Evolutionary conservation across 2,797 vertebrate genomes (phyloP), one percentile per base, ranked within the genome.

Genomic region (Scolopax bukidnonensis): DNA sequence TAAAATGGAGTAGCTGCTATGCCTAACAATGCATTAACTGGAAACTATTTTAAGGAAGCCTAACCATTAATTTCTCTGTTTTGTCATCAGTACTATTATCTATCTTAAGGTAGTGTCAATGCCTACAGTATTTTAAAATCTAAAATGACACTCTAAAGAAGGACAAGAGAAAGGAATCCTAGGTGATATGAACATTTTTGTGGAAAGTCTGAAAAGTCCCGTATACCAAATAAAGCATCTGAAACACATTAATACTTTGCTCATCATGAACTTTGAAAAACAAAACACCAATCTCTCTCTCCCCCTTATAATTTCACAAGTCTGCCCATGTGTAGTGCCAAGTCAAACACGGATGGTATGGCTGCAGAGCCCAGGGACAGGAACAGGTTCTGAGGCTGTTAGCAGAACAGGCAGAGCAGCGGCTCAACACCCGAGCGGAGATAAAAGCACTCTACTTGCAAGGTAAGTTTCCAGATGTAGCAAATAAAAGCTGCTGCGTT

Each of bases 171-270:
- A 89, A 63, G 16, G 10, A 95, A 88, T 69, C 7, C 51, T 27
- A 54, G 18, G 30, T 59, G 45, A 73, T 9, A 61, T 0, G 2
- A 57, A 36, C 0, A 12, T 20, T 53, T 87, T 82, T 33, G 28
- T 36, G 43, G 36, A 82, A 96, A 91, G 41, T 78, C 61, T 69
- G 61, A 74, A 25, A 90, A 93, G 41, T 56, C 57, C 59, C 68
- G 77, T 8, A 36, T 59, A 85, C 56, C 90, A 95, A 85, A 79
- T 20, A 83, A 84, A 95, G 61, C 32, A 87, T 71, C 86, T 81
- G 54, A 90, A 95, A 95, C 92, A 95, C 56, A 91, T 60, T 48
- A 92, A 56, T 48, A 94, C 61, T 94, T 96, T 79, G 48, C 25
- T 87, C 68, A 40, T n/a, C 32, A 94, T 54, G 69, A 90, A 76